Conservation (phyloP, 2,888 invertebrate genomes). For the Bugula neritina region DNA sequence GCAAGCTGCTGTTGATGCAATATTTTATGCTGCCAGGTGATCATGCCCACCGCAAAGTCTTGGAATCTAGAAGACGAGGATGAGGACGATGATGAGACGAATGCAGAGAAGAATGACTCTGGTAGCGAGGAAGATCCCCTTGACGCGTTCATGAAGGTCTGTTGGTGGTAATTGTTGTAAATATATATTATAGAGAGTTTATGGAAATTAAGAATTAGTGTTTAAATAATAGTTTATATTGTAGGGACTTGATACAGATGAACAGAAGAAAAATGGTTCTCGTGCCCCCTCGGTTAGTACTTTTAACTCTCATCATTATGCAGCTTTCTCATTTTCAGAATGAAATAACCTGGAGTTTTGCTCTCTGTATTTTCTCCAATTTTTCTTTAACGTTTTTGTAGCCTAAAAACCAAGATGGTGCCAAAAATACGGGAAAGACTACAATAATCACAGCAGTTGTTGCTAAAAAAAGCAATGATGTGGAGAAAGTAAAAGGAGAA, state of each 20-base stretch:
- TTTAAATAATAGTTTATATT: neutral
- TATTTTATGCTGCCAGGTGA: too few species aligned
- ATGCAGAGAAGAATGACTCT: slow-evolving; percentile 66
- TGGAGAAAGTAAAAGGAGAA: slow-evolving; percentile 70
- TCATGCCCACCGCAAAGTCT: slow-evolving; percentile 60
- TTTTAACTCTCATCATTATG: neutral
- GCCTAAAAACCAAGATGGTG: slow-evolving; percentile 15
- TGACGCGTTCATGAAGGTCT: slow-evolving; percentile 95
- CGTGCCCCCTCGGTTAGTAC: slow-evolving; percentile 2
- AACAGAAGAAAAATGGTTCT: neutral
- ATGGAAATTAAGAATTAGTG: too few species aligned
- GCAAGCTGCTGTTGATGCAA: too few species aligned
- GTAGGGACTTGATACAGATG: slow-evolving; percentile 27
- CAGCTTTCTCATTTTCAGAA: too few species aligned
- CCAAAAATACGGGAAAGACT: slow-evolving; percentile 35
- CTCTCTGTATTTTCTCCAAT: too few species aligned
- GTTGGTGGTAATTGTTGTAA: neutral
- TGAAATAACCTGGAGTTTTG: too few species aligned
- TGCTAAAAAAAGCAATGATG: slow-evolving; percentile 39
- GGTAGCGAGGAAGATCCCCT: slow-evolving; percentile 66
- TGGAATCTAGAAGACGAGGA: slow-evolving; percentile 96
- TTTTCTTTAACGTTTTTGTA: neutral
- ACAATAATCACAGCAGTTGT: slow-evolving; percentile 48
- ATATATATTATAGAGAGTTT: neutral
- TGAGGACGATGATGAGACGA: slow-evolving; percentile 61